These are phyloP conservation scores for Cyanistes caeruleus DNA, from an alignment of 2,113 vertebrate genomes.

Conservation along the genomic window DNA sequence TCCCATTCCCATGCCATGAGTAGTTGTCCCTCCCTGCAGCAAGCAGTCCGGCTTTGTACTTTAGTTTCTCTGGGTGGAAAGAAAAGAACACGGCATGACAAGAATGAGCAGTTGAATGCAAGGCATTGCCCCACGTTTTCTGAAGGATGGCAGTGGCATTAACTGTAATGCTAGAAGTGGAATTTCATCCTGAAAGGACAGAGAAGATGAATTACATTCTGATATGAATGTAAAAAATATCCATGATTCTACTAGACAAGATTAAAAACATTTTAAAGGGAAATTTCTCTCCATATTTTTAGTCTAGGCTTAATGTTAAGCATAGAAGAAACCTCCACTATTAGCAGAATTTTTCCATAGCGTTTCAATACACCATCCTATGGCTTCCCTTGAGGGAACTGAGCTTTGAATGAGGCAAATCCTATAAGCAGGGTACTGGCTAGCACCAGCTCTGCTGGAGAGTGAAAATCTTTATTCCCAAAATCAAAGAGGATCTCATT, in stretches of 20 bases:
- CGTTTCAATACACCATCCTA: background rate
- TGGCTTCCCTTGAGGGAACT: background rate
- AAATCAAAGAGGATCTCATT: background rate
- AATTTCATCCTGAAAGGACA: background rate
- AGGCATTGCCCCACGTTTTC: background rate
- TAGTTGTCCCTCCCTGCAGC: background rate
- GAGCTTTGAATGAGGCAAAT: background rate
- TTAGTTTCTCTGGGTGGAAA: background rate
- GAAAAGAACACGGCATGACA: accelerated
- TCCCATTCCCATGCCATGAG: background rate
- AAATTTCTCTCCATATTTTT: background rate
- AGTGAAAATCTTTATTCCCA: background rate
- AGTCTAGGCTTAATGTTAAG: background rate
- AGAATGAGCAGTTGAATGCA: background rate
- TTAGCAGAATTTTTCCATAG: background rate
- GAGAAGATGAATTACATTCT: background rate
- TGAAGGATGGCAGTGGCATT: background rate
- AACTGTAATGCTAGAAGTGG: background rate
- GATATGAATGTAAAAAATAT: background rate
- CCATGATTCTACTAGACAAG: background rate
- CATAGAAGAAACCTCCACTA: background rate
- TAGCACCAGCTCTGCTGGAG: background rate
- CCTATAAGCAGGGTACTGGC: background rate
- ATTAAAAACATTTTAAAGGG: background rate
- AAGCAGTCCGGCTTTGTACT: background rate